Evolutionary conservation across 1,140 invertebrate species (phyloP).

Genomic region (Drepana arcuata): DNA sequence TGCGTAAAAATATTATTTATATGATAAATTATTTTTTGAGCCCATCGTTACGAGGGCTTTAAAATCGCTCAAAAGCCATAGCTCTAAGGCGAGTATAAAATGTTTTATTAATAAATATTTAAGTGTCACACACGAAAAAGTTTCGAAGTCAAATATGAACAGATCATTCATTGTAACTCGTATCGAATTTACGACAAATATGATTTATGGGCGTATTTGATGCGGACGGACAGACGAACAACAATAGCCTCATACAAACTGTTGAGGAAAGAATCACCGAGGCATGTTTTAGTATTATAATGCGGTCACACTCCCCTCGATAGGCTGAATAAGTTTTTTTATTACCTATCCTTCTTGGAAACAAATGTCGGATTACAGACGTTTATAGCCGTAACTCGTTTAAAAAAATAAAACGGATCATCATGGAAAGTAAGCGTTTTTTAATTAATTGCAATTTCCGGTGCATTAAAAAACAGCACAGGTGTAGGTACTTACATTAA

Average conservation of each 20-base stretch:
- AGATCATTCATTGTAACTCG: conserved; percentile 64
- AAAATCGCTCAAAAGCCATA: too few species aligned
- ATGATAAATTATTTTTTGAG: too few species aligned
- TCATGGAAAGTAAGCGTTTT: too few species aligned
- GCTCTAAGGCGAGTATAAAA: too few species aligned
- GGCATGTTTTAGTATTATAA: conserved; percentile 58
- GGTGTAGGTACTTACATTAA: too few species aligned
- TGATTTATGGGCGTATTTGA: conserved; percentile 64
- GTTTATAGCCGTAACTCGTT: conserved; percentile 4
- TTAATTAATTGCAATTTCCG: too few species aligned
- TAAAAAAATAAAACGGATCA: too few species aligned
- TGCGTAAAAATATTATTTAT: too few species aligned
- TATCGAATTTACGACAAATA: conserved; percentile 67
- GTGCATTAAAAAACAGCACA: too few species aligned
- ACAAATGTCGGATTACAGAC: conserved; percentile 18
- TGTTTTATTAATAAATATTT: too few species aligned
- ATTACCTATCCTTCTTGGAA: conserved; percentile 40
- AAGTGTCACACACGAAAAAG: conserved; percentile 35
- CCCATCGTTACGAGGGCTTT: too few species aligned
- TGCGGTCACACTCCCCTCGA: conserved; percentile 45
- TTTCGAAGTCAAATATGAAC: conserved; percentile 58
- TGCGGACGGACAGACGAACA: conserved; percentile 59
- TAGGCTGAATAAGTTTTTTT: conserved; percentile 38
- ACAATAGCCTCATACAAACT: conserved; percentile 54
- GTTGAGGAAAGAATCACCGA: conserved; percentile 32